Conservation (phyloP, 2,113 vertebrate species). For the Mastomys natalensis region DNA sequence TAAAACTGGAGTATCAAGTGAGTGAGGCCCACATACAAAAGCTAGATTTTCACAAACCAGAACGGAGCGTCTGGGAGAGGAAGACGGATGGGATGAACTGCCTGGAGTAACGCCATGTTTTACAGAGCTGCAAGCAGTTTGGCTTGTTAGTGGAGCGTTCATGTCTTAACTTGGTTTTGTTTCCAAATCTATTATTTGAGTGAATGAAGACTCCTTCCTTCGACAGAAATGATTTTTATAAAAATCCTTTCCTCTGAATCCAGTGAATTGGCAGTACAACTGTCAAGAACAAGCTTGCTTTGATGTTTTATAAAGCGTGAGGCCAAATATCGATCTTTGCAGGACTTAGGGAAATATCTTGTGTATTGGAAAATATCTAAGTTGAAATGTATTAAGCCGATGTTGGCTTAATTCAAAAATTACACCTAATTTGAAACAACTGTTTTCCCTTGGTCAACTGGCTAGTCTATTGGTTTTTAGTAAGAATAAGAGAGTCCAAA, state of each 20-base stretch:
- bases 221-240: conserved; percentile 17
- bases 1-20: conserved; percentile 3
- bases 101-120: background rate
- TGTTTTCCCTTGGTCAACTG: conserved; percentile 51
- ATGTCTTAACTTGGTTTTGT: background rate
- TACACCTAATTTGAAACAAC: conserved; percentile 75
- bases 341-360: conserved; percentile 11
- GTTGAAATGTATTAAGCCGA: conserved; percentile 57
- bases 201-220: background rate
- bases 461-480: conserved; percentile 52
- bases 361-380: conserved; percentile 27
- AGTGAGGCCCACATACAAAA: background rate
- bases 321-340: conserved; percentile 4
- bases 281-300: conserved; percentile 44
- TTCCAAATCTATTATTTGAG: conserved; percentile 50
- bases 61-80: background rate
- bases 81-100: background rate
- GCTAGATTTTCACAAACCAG: conserved; percentile 40
- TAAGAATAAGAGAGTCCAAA: conserved; percentile 47
- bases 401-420: conserved; percentile 71
- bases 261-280: background rate
- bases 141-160: background rate
- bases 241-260: background rate
- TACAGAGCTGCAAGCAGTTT: background rate
- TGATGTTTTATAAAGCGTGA: conserved; percentile 17